Evolutionary conservation across 1,140 invertebrate species (phyloP).

Genomic region (Littorina saxatilis): DNA sequence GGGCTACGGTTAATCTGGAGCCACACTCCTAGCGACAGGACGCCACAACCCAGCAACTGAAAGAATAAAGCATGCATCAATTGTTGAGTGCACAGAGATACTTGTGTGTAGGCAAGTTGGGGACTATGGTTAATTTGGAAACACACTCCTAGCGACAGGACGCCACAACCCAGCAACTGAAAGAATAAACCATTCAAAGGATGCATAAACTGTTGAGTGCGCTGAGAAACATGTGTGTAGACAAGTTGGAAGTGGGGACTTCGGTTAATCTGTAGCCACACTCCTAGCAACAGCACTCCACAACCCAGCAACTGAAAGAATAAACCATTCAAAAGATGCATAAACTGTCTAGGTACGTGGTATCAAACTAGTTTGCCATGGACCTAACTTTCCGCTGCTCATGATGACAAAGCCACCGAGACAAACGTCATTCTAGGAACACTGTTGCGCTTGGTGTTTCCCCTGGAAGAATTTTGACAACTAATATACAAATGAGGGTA

Average conservation of each 20-base stretch:
- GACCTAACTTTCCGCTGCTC: background rate
- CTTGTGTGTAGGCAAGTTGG: slow-evolving; percentile 58
- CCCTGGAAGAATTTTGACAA: too few relatives aligned
- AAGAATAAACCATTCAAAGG: too few relatives aligned
- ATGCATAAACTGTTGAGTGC: too few relatives aligned
- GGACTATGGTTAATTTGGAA: slow-evolving; percentile 77
- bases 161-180: slow-evolving; percentile 83
- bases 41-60: slow-evolving; percentile 83
- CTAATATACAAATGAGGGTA: too few relatives aligned
- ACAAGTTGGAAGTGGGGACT: slow-evolving; percentile 57
- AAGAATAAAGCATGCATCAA: too few relatives aligned
- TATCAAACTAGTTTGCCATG: background rate
- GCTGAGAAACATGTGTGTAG: slow-evolving; percentile 63
- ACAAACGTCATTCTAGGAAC: too few relatives aligned
- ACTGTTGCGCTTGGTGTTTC: too few relatives aligned
- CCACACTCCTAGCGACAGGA: slow-evolving; percentile 85
- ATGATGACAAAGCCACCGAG: too few relatives aligned
- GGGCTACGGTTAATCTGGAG: slow-evolving; percentile 77
- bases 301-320: slow-evolving; percentile 85
- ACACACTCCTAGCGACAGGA: slow-evolving; percentile 85
- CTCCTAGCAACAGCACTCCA: slow-evolving; percentile 82
- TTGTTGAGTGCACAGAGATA: slow-evolving; percentile 66
- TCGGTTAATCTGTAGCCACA: slow-evolving; percentile 82
- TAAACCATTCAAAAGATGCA: too few relatives aligned
- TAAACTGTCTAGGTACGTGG: too few relatives aligned